Evolutionary conservation across 92 coral and sea anemone genomes (phyloP).

Genomic region (Porites evermanni): DNA sequence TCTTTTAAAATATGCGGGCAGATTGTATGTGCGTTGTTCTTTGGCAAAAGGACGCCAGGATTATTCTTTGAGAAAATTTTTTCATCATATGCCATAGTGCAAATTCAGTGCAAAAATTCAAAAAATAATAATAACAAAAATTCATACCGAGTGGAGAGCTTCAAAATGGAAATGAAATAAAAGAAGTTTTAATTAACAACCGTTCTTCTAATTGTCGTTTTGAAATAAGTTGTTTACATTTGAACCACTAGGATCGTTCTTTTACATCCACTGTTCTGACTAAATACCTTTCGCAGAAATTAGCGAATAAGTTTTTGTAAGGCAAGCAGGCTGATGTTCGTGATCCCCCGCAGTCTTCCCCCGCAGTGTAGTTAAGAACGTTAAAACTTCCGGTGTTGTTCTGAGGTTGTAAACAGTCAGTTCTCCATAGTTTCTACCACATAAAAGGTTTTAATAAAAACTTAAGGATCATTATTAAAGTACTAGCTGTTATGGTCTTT

Average conservation of each 20-base stretch:
- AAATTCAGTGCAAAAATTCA: background rate
- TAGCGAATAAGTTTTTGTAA: too few relatives aligned
- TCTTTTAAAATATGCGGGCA: background rate
- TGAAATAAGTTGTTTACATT: too few relatives aligned
- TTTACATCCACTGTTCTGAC: background rate
- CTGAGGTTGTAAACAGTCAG: background rate
- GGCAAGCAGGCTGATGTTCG: background rate
- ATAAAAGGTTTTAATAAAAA: too few relatives aligned
- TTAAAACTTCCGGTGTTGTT: constrained; percentile 30
- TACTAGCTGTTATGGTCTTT: too few relatives aligned
- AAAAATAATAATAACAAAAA: too few relatives aligned
- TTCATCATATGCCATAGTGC: background rate
- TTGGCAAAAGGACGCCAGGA: background rate
- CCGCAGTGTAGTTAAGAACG: background rate
- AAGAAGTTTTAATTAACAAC: too few relatives aligned
- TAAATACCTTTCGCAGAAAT: background rate
- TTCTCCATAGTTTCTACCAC: background rate
- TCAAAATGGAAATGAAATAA: too few relatives aligned
- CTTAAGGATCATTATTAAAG: too few relatives aligned
- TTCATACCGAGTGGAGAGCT: too few relatives aligned
- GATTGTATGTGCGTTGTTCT: background rate
- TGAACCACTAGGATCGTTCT: too few relatives aligned
- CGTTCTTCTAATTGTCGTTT: too few relatives aligned
- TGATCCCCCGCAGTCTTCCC: constrained; percentile 8
- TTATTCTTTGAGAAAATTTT: background rate